Percentiles rank a stretch among this genome's conserved stretches.
Conservation (phyloP, 2,113 vertebrate genomes). For the Pteropus alecto region DNA sequence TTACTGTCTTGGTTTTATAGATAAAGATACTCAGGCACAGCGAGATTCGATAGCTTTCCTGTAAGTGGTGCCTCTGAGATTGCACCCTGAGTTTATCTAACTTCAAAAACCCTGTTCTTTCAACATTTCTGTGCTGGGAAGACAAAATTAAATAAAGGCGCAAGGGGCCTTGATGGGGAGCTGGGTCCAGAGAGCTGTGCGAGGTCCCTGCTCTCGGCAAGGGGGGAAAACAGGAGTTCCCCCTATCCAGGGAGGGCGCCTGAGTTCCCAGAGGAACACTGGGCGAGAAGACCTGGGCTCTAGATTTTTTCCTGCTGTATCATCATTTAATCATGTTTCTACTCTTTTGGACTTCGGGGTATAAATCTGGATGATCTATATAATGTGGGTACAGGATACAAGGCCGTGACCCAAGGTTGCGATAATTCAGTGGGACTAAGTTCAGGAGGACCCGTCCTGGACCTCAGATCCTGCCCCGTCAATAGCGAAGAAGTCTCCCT, state of each 20-base stretch:
- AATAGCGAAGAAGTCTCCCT: not conserved
- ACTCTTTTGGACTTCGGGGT: not conserved
- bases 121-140: not conserved
- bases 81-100: not conserved
- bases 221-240: not conserved
- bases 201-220: no score
- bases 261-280: not conserved
- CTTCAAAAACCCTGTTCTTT: not conserved
- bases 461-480: not conserved
- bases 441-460: not conserved
- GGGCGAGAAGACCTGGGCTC: rapidly evolving
- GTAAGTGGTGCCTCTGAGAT: not conserved
- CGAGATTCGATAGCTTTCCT: not conserved
- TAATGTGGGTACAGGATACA: not conserved
- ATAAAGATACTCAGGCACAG: not conserved
- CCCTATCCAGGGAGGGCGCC: no score
- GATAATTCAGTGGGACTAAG: no score
- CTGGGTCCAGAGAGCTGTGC: not conserved
- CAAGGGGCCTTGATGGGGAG: not conserved
- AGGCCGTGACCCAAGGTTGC: not conserved
- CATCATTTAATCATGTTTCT: not conserved
- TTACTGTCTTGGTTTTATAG: not conserved
- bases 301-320: not conserved
- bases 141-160: not conserved
- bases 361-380: not conserved